A percentile compares a stretch with the other conserved stretches of the same genome.
phyloP scores from a whole-genome alignment of 2,888 invertebrate genomes.

The Diarsia dahlii region DNA sequence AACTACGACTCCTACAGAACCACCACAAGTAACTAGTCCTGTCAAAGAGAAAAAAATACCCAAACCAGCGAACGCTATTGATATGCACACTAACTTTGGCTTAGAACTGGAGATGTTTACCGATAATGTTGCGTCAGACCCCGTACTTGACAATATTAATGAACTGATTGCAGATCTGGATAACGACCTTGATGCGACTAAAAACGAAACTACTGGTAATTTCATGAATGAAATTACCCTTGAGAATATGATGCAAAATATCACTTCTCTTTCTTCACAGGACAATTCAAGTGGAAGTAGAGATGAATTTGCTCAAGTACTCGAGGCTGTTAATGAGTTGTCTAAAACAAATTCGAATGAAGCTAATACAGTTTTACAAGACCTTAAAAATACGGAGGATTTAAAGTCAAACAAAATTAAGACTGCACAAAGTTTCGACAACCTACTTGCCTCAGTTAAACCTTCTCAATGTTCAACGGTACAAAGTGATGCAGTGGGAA shows the following conservation, averaged over 20 bases:
- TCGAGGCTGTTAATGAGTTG: constrained; percentile 52
- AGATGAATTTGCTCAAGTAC: constrained; percentile 68
- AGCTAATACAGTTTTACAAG: constrained; percentile 8
- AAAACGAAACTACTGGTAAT: constrained; percentile 70
- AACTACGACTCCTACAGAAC: background rate
- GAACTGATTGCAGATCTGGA: constrained; percentile 83
- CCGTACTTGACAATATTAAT: constrained; percentile 83
- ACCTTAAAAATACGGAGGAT: constrained; percentile 9
- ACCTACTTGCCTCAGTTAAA: constrained; percentile 18
- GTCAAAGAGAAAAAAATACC: constrained; percentile 33
- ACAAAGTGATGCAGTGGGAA: constrained; percentile 4
- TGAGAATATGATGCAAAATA: constrained; percentile 77
- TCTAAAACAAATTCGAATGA: constrained; percentile 15
- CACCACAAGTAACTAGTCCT: constrained; percentile 18
- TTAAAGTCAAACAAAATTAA: background rate
- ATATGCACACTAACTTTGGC: constrained; percentile 71
- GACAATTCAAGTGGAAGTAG: constrained; percentile 65
- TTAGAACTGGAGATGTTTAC: constrained; percentile 82
- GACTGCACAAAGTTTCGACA: constrained; percentile 10
- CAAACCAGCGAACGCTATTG: constrained; percentile 37
- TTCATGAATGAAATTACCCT: constrained; percentile 77
- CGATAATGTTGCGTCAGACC: constrained; percentile 79
- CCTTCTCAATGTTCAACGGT: background rate
- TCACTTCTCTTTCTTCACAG: constrained; percentile 66
- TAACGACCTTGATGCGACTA: constrained; percentile 76